These are phyloP conservation scores for Mesoligia furuncula DNA, from an alignment of 2,888 invertebrate genomes.

Conservation along the genomic window DNA sequence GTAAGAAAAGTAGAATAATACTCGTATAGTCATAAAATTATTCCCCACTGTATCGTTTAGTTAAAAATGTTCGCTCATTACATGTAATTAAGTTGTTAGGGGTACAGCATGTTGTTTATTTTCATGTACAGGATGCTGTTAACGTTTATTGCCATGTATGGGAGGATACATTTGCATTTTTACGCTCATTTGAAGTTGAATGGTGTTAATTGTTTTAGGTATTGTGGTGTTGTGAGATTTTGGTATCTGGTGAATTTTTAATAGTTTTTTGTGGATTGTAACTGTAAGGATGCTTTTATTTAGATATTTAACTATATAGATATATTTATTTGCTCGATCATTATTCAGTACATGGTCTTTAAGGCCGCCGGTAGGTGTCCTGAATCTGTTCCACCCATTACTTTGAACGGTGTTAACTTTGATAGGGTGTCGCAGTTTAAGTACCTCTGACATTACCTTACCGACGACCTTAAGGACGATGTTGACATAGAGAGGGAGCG, in stretches of 20 bases:
- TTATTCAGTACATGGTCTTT: too few species aligned
- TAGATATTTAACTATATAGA: neutral
- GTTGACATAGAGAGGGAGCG: too few species aligned
- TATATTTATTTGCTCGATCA: too few species aligned
- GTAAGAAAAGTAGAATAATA: neutral
- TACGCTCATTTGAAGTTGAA: conserved; percentile 25
- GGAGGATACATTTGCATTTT: conserved; percentile 39
- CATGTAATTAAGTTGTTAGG: conserved; percentile 52
- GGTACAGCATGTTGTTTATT: conserved; percentile 35
- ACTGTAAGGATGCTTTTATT: neutral
- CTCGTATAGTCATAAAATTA: neutral
- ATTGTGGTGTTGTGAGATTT: neutral
- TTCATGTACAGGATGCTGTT: conserved; percentile 35
- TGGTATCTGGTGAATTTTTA: neutral
- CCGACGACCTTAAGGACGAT: too few species aligned
- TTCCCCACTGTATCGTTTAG: conserved; percentile 11
- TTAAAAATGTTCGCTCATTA: conserved; percentile 49
- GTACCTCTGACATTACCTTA: too few species aligned
- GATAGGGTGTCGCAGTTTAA: too few species aligned
- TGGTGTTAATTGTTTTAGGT: conserved; percentile 15
- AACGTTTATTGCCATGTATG: conserved; percentile 31
- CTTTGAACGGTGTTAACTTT: too few species aligned
- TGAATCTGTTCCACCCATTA: too few species aligned
- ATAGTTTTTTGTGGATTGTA: neutral
- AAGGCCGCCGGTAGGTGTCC: too few species aligned